A percentile compares a stretch with the other conserved stretches of the same genome.
Evolutionary conservation across 1,140 invertebrate species (phyloP).

Genomic region (Cyrtorhinus lividipennis): DNA sequence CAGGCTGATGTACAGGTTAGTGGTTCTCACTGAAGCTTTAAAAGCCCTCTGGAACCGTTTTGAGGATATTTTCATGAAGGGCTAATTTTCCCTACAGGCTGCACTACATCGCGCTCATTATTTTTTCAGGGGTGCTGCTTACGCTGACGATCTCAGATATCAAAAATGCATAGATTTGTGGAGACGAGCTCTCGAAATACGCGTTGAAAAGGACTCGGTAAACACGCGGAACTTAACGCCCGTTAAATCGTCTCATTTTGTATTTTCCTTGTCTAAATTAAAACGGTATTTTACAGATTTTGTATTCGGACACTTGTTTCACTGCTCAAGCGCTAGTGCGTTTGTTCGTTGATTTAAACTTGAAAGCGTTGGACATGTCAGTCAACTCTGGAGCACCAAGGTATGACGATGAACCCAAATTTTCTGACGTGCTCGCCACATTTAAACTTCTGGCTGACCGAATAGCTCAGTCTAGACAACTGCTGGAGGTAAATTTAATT

Average conservation of each 20-base stretch:
- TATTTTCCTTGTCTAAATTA: not conserved
- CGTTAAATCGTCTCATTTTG: not conserved
- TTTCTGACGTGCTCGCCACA: slow-evolving; percentile 55
- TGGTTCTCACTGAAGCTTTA: no score
- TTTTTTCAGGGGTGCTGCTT: slow-evolving; percentile 55
- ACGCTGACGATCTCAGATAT: slow-evolving; percentile 69
- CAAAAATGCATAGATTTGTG: slow-evolving; percentile 75
- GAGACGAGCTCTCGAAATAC: slow-evolving; percentile 60
- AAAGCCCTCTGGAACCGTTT: no score
- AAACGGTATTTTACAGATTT: slow-evolving; percentile 30
- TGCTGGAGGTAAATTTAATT: slow-evolving; percentile 36
- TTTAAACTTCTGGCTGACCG: slow-evolving; percentile 47
- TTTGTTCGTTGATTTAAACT: slow-evolving; percentile 61
- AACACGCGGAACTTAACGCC: not conserved
- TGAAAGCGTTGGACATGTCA: slow-evolving; percentile 40
- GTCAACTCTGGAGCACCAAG: slow-evolving; percentile 29
- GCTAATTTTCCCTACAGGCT: no score
- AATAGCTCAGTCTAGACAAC: slow-evolving; percentile 40
- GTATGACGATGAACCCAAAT: slow-evolving; percentile 39
- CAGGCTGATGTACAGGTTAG: slow-evolving; percentile 42
- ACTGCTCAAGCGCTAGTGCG: slow-evolving; percentile 63
- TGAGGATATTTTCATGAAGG: no score
- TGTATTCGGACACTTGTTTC: slow-evolving; percentile 59
- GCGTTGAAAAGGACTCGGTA: slow-evolving; percentile 61
- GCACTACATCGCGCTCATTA: no score